These are phyloP conservation scores for Cyrtorhinus lividipennis DNA, from an alignment of 1,140 invertebrate species.

Conservation along the genomic window DNA sequence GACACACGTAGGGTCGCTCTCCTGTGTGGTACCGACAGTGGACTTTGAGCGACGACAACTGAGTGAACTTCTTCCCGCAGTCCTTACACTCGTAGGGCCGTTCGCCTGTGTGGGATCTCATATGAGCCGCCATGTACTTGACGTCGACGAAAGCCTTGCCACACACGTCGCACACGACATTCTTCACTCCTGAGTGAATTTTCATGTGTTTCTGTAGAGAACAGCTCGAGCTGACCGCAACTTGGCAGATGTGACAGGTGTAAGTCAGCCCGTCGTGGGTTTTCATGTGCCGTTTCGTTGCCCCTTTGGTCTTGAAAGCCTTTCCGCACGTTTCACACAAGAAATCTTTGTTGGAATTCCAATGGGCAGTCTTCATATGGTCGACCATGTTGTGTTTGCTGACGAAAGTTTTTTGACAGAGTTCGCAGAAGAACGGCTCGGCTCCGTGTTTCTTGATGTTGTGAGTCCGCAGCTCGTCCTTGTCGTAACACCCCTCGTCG, in stretches of 20 bases:
- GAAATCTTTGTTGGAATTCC: constrained; percentile 28
- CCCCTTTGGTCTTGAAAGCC: constrained; percentile 39
- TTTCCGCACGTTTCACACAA: constrained; percentile 38
- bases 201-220: constrained; percentile 42
- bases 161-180: constrained; percentile 11
- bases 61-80: constrained; percentile 47
- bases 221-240: constrained; percentile 52
- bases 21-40: constrained; percentile 54
- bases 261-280: constrained; percentile 38
- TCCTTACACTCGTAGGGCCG: constrained; percentile 35
- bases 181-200: constrained; percentile 11
- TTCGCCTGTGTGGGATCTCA: constrained; percentile 33
- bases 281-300: constrained; percentile 40
- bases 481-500: constrained; percentile 33
- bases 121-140: constrained; percentile 28
- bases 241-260: constrained; percentile 55
- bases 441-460: constrained; percentile 33
- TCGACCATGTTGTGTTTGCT: constrained; percentile 27
- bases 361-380: constrained; percentile 24
- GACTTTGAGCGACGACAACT: constrained; percentile 53
- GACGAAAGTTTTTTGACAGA: constrained; percentile 38
- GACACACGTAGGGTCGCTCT: constrained; percentile 45
- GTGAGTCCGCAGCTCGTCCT: constrained; percentile 29
- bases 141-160: constrained; percentile 14
- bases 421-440: constrained; percentile 36